Evolutionary conservation across 2,113 vertebrate genomes (phyloP).

Genomic region (Penelope pileata): DNA sequence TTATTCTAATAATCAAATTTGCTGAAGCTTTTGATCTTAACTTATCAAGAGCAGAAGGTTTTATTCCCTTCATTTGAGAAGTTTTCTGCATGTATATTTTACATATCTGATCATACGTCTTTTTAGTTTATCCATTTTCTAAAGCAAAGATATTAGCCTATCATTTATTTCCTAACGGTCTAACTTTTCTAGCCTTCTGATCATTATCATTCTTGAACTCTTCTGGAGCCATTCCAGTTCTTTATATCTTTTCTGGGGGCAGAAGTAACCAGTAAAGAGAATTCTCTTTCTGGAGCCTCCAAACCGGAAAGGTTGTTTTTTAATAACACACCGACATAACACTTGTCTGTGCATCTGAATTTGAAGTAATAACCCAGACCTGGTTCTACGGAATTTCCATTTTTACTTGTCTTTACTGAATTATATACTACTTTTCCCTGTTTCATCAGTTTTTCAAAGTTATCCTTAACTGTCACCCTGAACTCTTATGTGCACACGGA

Average conservation of each 20-base stretch:
- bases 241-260: background rate
- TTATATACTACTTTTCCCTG: background rate
- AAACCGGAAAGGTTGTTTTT: background rate
- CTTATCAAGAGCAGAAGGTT: background rate
- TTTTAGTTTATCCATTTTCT: background rate
- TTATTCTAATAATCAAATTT: background rate
- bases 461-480: background rate
- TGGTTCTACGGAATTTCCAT: background rate
- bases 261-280: background rate
- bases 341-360: background rate
- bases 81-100: background rate
- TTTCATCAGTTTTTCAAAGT: background rate
- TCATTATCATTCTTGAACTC: background rate
- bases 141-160: background rate
- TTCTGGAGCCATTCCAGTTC: background rate
- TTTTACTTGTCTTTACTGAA: background rate
- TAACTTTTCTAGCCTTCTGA: background rate
- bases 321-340: background rate
- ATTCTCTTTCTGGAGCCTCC: background rate
- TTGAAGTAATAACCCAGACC: background rate
- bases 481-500: background rate
- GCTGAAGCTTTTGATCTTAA: background rate
- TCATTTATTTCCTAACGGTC: background rate
- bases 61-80: background rate
- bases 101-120: background rate